A percentile compares a stretch with the other conserved stretches of the same genome.
Evolutionary conservation across 92 coral and sea anemone species (phyloP).

Genomic region (Epizoanthus scotinus): DNA sequence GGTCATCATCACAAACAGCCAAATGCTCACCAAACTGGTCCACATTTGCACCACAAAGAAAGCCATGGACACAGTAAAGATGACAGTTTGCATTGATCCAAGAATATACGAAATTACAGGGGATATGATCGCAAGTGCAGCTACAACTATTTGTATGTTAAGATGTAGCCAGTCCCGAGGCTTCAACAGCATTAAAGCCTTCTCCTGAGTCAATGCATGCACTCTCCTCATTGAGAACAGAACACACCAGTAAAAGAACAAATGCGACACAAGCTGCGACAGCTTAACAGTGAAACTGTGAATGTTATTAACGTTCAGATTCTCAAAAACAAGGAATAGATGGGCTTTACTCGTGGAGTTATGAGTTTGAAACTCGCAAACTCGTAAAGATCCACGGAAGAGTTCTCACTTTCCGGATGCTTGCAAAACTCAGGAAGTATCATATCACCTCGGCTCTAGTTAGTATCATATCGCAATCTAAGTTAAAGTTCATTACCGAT

Average conservation of each 20-base stretch:
- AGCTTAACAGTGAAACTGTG: constrained; percentile 17
- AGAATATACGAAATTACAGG: background rate
- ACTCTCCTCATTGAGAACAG: constrained; percentile 37
- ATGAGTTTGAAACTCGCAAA: background rate
- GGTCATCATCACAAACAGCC: constrained; percentile 57
- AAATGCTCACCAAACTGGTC: constrained; percentile 59
- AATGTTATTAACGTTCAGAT: constrained; percentile 7
- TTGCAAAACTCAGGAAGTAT: background rate
- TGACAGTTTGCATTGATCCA: background rate
- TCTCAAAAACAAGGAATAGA: constrained; percentile 1
- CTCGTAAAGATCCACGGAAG: too few relatives aligned
- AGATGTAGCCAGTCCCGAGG: constrained; percentile 53
- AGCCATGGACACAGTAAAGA: background rate
- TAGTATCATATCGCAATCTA: background rate
- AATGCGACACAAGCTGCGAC: constrained; percentile 57
- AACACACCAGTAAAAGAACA: constrained; percentile 61
- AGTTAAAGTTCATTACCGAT: background rate
- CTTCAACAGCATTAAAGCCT: constrained; percentile 40
- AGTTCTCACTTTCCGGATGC: background rate
- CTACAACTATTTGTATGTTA: constrained; percentile 39
- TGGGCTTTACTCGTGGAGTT: background rate
- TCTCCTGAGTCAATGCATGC: constrained; percentile 38
- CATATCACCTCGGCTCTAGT: background rate
- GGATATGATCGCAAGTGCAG: constrained; percentile 21
- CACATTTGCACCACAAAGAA: constrained; percentile 40